Conservation (phyloP, 2,888 invertebrate genomes). For the Helobdella robusta region DNA sequence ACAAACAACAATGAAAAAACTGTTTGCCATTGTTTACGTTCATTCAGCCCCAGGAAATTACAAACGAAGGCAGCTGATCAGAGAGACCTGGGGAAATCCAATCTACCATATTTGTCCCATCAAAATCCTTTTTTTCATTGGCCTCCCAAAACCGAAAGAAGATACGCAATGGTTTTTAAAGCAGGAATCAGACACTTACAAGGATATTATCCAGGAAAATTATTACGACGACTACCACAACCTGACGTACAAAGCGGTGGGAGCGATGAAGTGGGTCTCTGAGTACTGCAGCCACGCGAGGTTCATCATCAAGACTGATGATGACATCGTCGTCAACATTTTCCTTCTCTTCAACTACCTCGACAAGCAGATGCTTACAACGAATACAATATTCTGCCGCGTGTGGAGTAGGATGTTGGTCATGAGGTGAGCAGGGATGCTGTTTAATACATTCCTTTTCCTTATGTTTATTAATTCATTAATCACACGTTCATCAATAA, state of each 20-base stretch:
- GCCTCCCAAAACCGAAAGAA: constrained; percentile 8
- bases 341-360: constrained; percentile 46
- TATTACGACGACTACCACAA: constrained; percentile 51
- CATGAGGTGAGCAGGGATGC: constrained; percentile 48
- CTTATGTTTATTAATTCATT: too few species aligned
- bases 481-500: too few species aligned
- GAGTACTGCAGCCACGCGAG: constrained; percentile 44
- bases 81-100: constrained; percentile 46
- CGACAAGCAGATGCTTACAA: constrained; percentile 3
- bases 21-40: constrained; percentile 44
- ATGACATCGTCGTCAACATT: constrained; percentile 52
- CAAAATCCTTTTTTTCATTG: constrained; percentile 42
- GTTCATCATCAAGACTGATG: constrained; percentile 51
- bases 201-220: constrained; percentile 47
- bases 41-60: constrained; percentile 46
- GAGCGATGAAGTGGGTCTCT: constrained; percentile 49
- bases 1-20: constrained; percentile 27
- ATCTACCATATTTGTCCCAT: constrained; percentile 35
- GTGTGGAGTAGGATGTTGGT: constrained; percentile 48
- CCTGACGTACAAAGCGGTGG: constrained; percentile 50
- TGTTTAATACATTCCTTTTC: too few species aligned
- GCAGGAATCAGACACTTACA: constrained; percentile 42
- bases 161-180: constrained; percentile 38
- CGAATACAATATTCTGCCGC: constrained; percentile 42
- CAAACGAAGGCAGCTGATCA: constrained; percentile 44